Evolutionary conservation across 2,797 vertebrate genomes (phyloP), one percentile per base, ranked within the genome.

Genomic region (Agapornis canus): DNA sequence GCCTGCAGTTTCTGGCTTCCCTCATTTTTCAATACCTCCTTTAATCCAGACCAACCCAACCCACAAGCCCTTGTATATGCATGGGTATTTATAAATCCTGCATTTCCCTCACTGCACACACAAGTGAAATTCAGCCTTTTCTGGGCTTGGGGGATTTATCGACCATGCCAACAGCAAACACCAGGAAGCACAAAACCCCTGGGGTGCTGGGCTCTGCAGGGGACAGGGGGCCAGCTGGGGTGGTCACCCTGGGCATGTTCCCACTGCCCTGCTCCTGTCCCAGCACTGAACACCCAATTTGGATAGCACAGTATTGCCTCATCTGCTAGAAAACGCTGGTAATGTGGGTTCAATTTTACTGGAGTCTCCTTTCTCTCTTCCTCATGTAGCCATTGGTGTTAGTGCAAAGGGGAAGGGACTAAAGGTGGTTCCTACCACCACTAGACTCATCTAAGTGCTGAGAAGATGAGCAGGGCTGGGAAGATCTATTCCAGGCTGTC

Each of bases 1-100:
- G 89, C 87, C 91, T 81, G 94, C 94, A 95, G 95, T 93, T 95
- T 92, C 91, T 96, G 94, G 91, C 92, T 95, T 93, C 90, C 89
- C 82, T 95, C 82, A 85, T 85, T 95, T 94, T 96, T 97, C 94
- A 96, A 97, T 97, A 96, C 94, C 87, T 96, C 89, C 95, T 97
- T 96, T 96, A 97, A 96, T 96, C 79, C 94, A 94, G 94, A 83
- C 54, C 91, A 96, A 89, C 94, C 91, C 89, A 95, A 76, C 89
- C 89, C 95, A 86, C 91, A 95, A 80, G 89, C 54, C 85, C 93
- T 86, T 76, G 82, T 96, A 78, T 92, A 87, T 64, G 92, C 79
- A 91, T 2, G 91, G 87, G 72, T 97, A 96, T 97, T 97, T 97
- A 97, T 96, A 96, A 96, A 92, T 92, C 82, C 92, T 61, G 9